Evolutionary conservation across 2,888 invertebrate species (phyloP), one percentile per base, ranked within the genome.

Genomic region (Drosophila suboccidentalis): DNA sequence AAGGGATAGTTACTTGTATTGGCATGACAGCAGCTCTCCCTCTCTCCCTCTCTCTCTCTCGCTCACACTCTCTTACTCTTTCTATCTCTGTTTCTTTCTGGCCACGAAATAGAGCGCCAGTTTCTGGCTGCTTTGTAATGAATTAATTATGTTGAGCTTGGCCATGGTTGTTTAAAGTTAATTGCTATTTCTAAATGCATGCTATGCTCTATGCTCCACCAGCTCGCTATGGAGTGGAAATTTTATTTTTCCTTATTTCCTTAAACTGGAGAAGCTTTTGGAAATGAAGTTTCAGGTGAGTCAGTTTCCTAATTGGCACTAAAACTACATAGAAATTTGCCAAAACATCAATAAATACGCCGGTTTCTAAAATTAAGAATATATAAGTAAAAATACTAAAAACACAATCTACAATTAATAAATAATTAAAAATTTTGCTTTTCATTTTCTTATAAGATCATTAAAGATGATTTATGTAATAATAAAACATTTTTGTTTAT

Each of bases 181-280:
- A 81, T 80, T 80, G 79, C 81, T 78, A 63, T 75, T 81, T 81
- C 65, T 75, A 80, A 80, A 72, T 80, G 82, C 78, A 81, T 71
- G 73, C 64, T 64, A 26, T 61, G 49, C 62, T 58, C 39, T 53
- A 19, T 39, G 22, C 26, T 39, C 53, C 39, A 6, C 32, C 58
- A 55, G 36, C 38, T 53, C 15, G 62, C 62, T 49, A 49, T 38
- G 49, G 34, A 55, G 44, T 51, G 44, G 38, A 72, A 67, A 59
- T 49, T 74, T 63, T 22, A 71, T 58, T 68, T 68, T 69, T 46
- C 32, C 26, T 29, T 29, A 8, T 8, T 29, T 29, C 1, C 43
- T 55, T 55, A 46, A 77, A 72, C 68, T 75, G 55, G n/a, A 43
- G 34, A 22, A 39, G 34, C 50, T 43, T 58, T 75, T 46, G 5